These are phyloP conservation scores for Silurus lanzhouensis DNA, from an alignment of 2,797 vertebrate genomes.

Conservation along the genomic window DNA sequence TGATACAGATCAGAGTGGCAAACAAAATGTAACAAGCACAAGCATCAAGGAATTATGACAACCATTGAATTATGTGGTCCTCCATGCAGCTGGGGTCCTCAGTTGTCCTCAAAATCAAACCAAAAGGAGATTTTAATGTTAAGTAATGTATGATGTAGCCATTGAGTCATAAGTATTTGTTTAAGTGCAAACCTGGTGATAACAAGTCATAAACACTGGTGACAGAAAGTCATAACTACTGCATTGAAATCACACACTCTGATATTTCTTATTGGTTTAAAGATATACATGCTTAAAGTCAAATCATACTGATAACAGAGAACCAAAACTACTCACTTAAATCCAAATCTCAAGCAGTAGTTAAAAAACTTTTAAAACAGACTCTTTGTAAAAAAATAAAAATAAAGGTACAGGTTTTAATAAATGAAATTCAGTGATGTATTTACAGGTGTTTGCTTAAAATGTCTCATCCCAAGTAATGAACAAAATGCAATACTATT, in stretches of 20 bases:
- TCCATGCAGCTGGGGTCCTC: not conserved
- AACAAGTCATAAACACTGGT: not conserved
- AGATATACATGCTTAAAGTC: too few species aligned
- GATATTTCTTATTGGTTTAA: not conserved
- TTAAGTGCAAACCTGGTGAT: not conserved
- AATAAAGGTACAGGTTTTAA: too few species aligned
- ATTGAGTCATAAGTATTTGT: not conserved
- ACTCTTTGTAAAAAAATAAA: not conserved
- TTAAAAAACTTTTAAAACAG: too few species aligned
- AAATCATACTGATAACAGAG: too few species aligned
- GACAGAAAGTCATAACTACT: not conserved
- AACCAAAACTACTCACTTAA: too few species aligned
- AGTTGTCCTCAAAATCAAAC: not conserved
- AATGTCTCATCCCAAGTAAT: not conserved
- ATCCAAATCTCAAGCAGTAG: too few species aligned
- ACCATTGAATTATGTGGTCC: not conserved
- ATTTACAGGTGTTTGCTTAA: not conserved
- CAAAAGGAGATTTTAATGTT: not conserved
- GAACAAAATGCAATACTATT: not conserved
- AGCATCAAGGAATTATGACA: constrained; percentile 3
- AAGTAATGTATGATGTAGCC: not conserved
- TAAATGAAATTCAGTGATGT: not conserved
- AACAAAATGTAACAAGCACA: not conserved
- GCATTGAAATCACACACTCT: not conserved
- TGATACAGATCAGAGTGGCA: constrained; percentile 34